Percentiles rank a stretch among this genome's conserved stretches.
phyloP scores from a whole-genome alignment of 2,888 invertebrate genomes.

The Emmelina monodactyla region DNA sequence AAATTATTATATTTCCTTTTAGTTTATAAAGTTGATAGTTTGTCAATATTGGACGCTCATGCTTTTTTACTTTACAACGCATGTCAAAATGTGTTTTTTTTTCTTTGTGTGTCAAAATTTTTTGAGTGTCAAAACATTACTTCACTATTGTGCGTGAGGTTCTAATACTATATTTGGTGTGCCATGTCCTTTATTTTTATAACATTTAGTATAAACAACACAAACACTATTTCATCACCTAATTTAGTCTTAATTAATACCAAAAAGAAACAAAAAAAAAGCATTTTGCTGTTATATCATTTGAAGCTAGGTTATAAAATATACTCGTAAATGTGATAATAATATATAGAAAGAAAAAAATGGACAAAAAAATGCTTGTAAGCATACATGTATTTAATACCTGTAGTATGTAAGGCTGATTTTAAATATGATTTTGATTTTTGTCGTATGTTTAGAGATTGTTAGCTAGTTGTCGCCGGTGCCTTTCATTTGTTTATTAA shows the following conservation, averaged over 20 bases:
- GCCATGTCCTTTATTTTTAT: slow-evolving; percentile 1
- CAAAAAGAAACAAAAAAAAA: slow-evolving; percentile 24
- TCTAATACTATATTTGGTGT: not conserved
- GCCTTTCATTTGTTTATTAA: slow-evolving; percentile 10
- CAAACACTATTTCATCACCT: not conserved
- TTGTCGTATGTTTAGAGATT: slow-evolving; percentile 10
- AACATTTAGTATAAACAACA: not conserved
- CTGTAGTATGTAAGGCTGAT: slow-evolving; percentile 31
- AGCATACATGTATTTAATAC: slow-evolving; percentile 29
- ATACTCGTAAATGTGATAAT: slow-evolving; percentile 61
- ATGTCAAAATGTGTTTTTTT: not conserved
- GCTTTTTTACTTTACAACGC: no score
- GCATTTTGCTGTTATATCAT: slow-evolving; percentile 33
- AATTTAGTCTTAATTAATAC: not conserved
- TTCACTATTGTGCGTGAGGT: not conserved
- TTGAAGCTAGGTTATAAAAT: slow-evolving; percentile 37
- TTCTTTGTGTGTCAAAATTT: not conserved
- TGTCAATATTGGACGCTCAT: no score
- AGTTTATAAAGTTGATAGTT: no score
- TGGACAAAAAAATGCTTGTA: slow-evolving; percentile 31
- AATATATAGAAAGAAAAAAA: slow-evolving; percentile 42
- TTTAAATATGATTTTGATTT: slow-evolving; percentile 17
- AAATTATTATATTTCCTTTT: no score
- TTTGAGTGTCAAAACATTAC: not conserved
- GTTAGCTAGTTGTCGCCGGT: slow-evolving; percentile 10